Evolutionary conservation across 2,797 vertebrate genomes (phyloP).

Genomic region (Sebastes cheni): DNA sequence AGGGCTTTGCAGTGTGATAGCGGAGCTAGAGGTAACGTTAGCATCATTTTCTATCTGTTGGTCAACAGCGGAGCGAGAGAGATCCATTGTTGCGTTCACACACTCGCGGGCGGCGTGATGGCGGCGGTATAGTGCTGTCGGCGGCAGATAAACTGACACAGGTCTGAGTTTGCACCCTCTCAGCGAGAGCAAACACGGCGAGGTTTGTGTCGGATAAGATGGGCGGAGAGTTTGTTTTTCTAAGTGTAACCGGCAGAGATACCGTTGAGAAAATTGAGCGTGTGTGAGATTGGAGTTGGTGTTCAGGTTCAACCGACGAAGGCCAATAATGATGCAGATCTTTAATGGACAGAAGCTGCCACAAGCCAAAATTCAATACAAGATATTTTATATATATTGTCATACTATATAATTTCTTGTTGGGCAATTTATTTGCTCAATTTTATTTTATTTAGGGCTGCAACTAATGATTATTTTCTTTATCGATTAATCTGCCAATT

Average conservation of each 20-base stretch:
- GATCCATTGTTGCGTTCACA: slow-evolving; percentile 40
- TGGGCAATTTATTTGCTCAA: background rate
- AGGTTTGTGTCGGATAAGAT: slow-evolving; percentile 21
- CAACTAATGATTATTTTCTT: too few species aligned
- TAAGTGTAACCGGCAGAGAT: slow-evolving; percentile 31
- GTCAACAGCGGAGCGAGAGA: slow-evolving; percentile 41
- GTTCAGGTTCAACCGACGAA: background rate
- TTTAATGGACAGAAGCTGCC: background rate
- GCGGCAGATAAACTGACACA: slow-evolving; percentile 54
- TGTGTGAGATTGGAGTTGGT: background rate
- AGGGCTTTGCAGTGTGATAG: slow-evolving; percentile 56
- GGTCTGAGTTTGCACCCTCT: slow-evolving; percentile 49
- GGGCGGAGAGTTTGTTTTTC: slow-evolving; percentile 33
- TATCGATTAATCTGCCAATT: fast-evolving
- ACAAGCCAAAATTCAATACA: background rate
- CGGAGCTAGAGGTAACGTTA: slow-evolving; percentile 61
- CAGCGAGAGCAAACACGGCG: slow-evolving; percentile 38
- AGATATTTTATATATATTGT: background rate
- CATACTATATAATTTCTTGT: background rate
- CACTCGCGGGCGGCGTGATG: slow-evolving; percentile 11
- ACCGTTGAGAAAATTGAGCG: background rate
- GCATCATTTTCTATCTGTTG: slow-evolving; percentile 57
- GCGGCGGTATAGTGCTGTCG: slow-evolving; percentile 27
- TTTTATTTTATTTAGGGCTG: background rate
- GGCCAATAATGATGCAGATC: background rate